Evolutionary conservation across 2,888 invertebrate species (phyloP), one percentile per base, ranked within the genome.

Genomic region (Leptinotarsa rubiginosa): DNA sequence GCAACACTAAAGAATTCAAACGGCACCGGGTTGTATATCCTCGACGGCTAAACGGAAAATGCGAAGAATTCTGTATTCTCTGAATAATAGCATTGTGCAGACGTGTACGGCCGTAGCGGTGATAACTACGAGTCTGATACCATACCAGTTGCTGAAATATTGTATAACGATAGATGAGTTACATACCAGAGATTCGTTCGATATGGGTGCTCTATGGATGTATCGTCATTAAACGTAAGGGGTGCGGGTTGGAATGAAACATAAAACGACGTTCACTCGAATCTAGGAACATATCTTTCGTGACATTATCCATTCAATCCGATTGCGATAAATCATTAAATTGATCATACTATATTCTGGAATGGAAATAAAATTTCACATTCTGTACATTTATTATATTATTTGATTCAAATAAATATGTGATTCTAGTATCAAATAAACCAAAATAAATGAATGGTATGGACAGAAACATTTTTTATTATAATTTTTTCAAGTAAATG

Each of bases 81-180:
- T 86, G 84, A 86, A 86, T 86, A 85, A 86, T 86, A 84, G 86
- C 85, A 86, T 85, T 86, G 86, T 86, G 83, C 82, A 84, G 81
- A 83, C 85, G 83, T 86, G 86, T 86, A 85, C 83, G 77, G 79
- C 78, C 81, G 81, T 80, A 80, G 82, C 82, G 84, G 84, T 82
- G 83, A 84, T 84, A 85, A 85, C 85, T 85, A 84, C 83, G 82
- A 81, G 80, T 75, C 81, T 74, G 77, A 82, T 81, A 81, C 78
- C 81, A 81, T 81, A 82, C 78, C 81, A 81, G 80, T 81, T 81
- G 82, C 82, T 84, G 83, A 84, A 84, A 84, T 84, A 84, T 84
- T 84, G 84, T 83, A 82, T 79, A 78, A 80, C 82, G 79, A 83
- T 83, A 82, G 84, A 84, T 84, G 84, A 84, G 83, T 83, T 84